Base-by-base conservation (phyloP, 2,113 vertebrate genomes). In the Nicator chloris region DNA sequence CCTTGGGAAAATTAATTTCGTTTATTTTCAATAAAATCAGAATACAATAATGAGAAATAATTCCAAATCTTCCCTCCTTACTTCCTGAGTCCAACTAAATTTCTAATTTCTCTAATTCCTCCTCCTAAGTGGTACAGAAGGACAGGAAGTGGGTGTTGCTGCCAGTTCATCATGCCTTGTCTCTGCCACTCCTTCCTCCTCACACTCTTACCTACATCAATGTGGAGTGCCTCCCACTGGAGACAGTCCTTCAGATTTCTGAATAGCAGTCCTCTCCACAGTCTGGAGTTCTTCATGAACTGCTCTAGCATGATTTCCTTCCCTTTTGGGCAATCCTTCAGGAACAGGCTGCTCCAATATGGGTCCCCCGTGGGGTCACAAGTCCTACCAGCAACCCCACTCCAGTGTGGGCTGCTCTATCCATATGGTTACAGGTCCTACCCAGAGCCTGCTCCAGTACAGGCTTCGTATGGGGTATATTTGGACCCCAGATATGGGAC, bases 101-200 rank as follows among this genome's bases (percentile, higher is more conserved):
- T 57, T 26, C 28, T 17, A 8, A 28, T 20, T 54, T 77, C 28
- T 71, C 28, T 71, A 3, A 15, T 6, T 50, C 10, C 6, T 37
- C 10, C 7, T 11, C 6, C 3, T 1, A 2, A 72, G 19, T 1
- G 2, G 4, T 4, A 5, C 23, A 72, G 39, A 21, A 1, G 4
- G 3, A 27, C 0, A 2, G 9, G 11, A 30, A 83, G 42, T 17
- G 6, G 4, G 0, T 1, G 0, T 4, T 66, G 14, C 0, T 1
- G 14, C 37, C 49, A 22, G 10, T 76, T 61, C 14, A 44, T 40
- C 10, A 9, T 4, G 9, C 0, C 1, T n/a, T 68, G 5, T 51
- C 10, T 57, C 21, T 68, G 11, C 30, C 5, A 3, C 6, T 64
- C 13, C 39, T 87, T 49, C 7, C 7, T 88, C 10, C 22, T 71